phyloP scores from a whole-genome alignment of 2,888 invertebrate species.

The Myopa testacea region DNA sequence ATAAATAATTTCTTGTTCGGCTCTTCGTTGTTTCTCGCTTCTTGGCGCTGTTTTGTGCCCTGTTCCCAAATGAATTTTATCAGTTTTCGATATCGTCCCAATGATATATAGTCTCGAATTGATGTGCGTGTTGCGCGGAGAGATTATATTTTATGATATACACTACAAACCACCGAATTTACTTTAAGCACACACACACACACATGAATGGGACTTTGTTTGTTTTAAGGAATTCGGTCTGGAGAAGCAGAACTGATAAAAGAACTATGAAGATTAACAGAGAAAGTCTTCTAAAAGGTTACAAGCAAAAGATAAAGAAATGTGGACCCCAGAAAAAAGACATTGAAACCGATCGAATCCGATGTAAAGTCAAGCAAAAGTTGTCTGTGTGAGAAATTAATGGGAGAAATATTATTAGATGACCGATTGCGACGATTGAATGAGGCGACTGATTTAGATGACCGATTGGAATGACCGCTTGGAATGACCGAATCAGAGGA shows the following conservation, averaged over 20 bases:
- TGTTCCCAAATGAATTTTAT: slow-evolving; percentile 45
- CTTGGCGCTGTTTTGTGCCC: neutral
- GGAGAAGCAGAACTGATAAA: neutral
- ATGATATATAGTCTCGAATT: slow-evolving; percentile 48
- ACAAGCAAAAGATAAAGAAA: no score
- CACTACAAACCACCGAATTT: neutral
- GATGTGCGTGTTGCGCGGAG: slow-evolving; percentile 34
- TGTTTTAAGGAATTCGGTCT: neutral
- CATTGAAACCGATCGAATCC: no score
- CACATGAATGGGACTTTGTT: neutral
- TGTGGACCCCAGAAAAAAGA: no score
- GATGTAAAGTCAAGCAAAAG: no score
- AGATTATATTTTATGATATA: slow-evolving; percentile 27
- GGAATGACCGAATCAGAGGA: no score
- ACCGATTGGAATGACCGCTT: no score
- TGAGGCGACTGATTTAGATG: no score
- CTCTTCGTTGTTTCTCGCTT: slow-evolving; percentile 6
- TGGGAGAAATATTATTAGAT: no score
- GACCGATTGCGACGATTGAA: no score
- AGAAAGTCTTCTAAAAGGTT: no score
- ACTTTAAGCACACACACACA: neutral
- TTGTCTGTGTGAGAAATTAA: no score
- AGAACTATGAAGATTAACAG: no score
- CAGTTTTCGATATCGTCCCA: slow-evolving; percentile 53
- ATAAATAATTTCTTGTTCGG: slow-evolving; percentile 35